Percentiles rank a stretch among this genome's conserved stretches.
Conservation (phyloP, 2,888 invertebrate species). For the Allophyes oxyacanthae region DNA sequence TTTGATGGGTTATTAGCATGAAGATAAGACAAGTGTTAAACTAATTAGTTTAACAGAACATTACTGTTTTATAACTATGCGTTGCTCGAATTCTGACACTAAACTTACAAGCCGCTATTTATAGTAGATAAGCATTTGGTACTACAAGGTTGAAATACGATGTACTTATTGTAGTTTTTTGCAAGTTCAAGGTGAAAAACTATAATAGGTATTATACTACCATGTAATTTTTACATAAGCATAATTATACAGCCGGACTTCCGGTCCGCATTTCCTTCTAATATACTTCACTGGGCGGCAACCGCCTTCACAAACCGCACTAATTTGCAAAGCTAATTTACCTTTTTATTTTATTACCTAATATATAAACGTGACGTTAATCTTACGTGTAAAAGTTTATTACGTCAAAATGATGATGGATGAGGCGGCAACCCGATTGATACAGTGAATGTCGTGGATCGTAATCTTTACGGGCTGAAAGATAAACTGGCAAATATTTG, state of each 20-base stretch:
- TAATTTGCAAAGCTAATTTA: constrained; percentile 65
- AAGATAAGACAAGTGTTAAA: constrained; percentile 6
- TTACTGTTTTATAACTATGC: too few species aligned
- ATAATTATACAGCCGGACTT: constrained; percentile 74
- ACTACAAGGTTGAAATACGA: constrained; percentile 6
- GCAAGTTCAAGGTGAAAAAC: constrained; percentile 69
- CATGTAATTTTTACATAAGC: constrained; percentile 43
- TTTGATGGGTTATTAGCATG: not conserved
- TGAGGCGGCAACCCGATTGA: constrained; percentile 39
- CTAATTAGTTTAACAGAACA: constrained; percentile 1
- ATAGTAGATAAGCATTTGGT: too few species aligned
- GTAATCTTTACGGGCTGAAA: constrained; percentile 59
- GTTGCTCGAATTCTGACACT: too few species aligned
- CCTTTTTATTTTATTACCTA: constrained; percentile 45
- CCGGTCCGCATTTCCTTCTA: constrained; percentile 75
- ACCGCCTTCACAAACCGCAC: constrained; percentile 43
- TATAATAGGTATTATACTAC: constrained; percentile 61
- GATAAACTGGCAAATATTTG: constrained; percentile 60
- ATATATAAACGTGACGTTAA: constrained; percentile 30
- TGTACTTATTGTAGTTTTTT: constrained; percentile 33
- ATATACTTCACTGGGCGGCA: constrained; percentile 63
- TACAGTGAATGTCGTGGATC: constrained; percentile 44
- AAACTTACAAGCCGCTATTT: too few species aligned
- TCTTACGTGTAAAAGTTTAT: constrained; percentile 15
- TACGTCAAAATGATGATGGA: constrained; percentile 44